Conservation (phyloP, 2,888 invertebrate genomes). For the Timema podura region DNA sequence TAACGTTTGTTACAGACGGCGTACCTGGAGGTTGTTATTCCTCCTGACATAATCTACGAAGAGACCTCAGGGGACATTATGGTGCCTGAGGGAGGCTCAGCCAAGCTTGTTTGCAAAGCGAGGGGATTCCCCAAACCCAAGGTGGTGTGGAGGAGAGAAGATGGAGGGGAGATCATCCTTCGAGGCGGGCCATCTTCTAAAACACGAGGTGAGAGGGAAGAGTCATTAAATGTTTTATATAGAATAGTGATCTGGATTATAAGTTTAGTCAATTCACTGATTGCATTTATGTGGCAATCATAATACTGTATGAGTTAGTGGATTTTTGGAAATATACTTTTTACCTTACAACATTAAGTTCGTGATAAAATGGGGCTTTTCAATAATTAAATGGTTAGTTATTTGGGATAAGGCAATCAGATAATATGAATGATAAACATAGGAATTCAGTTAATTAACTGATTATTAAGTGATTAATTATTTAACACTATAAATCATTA, state of each 20-base stretch:
- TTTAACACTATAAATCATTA: too few relatives aligned
- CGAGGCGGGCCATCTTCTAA: conserved; percentile 68
- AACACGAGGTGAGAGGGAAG: conserved; percentile 58
- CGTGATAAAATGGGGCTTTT: too few relatives aligned
- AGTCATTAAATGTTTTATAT: background rate
- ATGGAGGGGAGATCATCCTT: conserved; percentile 75
- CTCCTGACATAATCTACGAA: conserved; percentile 84
- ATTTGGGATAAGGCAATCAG: too few relatives aligned
- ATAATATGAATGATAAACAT: too few relatives aligned
- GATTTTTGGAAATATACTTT: too few relatives aligned
- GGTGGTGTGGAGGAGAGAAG: conserved; percentile 83
- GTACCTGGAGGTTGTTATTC: conserved; percentile 85
- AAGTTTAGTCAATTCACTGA: too few relatives aligned
- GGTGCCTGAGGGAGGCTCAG: conserved; percentile 90
- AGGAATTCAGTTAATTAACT: too few relatives aligned
- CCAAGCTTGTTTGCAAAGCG: conserved; percentile 81
- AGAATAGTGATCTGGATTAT: background rate
- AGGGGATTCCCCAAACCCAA: conserved; percentile 79
- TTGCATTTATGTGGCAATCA: too few relatives aligned
- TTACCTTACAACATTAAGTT: too few relatives aligned
- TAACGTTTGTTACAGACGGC: conserved; percentile 58
- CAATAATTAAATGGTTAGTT: too few relatives aligned
- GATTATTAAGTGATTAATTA: too few relatives aligned
- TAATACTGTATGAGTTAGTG: too few relatives aligned
- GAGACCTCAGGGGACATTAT: conserved; percentile 91